Conservation (phyloP, 1,140 invertebrate species). For the Diorhabda sublineata region DNA sequence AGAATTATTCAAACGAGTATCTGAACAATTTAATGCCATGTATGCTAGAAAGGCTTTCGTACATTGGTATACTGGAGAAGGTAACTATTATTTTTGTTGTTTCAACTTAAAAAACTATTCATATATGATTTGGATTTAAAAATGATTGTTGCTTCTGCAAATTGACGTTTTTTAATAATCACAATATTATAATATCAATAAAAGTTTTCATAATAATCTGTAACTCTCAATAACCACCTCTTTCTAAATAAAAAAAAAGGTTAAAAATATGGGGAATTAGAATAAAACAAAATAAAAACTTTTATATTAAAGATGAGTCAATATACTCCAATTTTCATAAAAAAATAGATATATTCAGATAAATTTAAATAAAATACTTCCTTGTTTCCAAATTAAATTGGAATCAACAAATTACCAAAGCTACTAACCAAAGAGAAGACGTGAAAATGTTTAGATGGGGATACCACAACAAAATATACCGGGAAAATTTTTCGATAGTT, state of each 20-base stretch:
- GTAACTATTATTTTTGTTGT: slow-evolving; percentile 37
- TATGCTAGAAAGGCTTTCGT: slow-evolving; percentile 65
- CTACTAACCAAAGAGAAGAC: no score
- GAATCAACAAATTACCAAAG: no score
- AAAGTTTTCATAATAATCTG: not conserved
- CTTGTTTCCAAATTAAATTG: no score
- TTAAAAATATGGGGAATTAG: not conserved
- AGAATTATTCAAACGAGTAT: slow-evolving; percentile 63
- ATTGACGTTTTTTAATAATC: not conserved
- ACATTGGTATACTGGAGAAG: slow-evolving; percentile 31
- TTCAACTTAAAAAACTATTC: not conserved
- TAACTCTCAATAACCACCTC: not conserved
- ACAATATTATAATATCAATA: not conserved
- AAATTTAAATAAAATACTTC: no score
- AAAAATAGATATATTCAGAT: no score
- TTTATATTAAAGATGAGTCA: no score
- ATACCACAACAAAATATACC: no score
- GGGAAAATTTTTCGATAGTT: no score
- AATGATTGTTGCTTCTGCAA: not conserved
- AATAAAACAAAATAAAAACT: no score
- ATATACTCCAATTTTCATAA: no score
- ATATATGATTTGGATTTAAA: not conserved
- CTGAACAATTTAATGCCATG: slow-evolving; percentile 76
- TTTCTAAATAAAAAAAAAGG: not conserved
- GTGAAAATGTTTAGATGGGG: no score